phyloP scores from a whole-genome alignment of 2,888 invertebrate genomes.

The Chorisops tibialis region DNA sequence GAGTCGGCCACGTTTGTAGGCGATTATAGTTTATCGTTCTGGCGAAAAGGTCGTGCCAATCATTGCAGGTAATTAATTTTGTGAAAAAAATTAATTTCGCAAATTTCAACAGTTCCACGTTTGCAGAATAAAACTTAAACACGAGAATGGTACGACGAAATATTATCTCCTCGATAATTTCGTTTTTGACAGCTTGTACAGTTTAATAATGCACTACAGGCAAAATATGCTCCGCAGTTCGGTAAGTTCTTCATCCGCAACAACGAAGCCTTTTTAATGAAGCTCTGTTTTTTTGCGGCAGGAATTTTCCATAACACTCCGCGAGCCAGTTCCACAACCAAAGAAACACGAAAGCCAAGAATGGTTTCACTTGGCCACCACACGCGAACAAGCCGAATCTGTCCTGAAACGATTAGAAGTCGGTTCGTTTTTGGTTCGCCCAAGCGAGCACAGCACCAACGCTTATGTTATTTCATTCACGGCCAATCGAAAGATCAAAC shows the following conservation, averaged over 20 bases:
- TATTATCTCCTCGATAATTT: constrained; percentile 86
- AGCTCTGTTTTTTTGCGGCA: constrained; percentile 40
- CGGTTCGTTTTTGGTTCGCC: constrained; percentile 92
- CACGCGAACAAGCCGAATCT: constrained; percentile 81
- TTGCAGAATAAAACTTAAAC: constrained; percentile 76
- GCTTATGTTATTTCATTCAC: constrained; percentile 94
- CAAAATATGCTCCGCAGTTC: constrained; percentile 81
- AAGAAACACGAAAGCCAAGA: constrained; percentile 90
- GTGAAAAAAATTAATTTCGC: not conserved
- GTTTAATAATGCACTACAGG: constrained; percentile 85
- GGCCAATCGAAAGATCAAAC: constrained; percentile 88
- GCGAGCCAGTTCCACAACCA: constrained; percentile 91
- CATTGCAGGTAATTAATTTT: constrained; percentile 61
- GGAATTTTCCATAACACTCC: constrained; percentile 83
- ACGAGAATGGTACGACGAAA: constrained; percentile 82
- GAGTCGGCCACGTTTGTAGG: constrained; percentile 95
- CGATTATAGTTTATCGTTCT: constrained; percentile 92
- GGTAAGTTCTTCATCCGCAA: constrained; percentile 46
- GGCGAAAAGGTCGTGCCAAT: constrained; percentile 84
- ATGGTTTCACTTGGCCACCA: constrained; percentile 85
- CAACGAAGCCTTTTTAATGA: not conserved
- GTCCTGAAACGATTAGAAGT: constrained; percentile 80
- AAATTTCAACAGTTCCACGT: not conserved
- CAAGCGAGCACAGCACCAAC: constrained; percentile 80
- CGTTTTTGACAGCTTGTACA: constrained; percentile 88